Conservation (phyloP, 2,797 vertebrate genomes). For the Mergus octosetaceus region DNA sequence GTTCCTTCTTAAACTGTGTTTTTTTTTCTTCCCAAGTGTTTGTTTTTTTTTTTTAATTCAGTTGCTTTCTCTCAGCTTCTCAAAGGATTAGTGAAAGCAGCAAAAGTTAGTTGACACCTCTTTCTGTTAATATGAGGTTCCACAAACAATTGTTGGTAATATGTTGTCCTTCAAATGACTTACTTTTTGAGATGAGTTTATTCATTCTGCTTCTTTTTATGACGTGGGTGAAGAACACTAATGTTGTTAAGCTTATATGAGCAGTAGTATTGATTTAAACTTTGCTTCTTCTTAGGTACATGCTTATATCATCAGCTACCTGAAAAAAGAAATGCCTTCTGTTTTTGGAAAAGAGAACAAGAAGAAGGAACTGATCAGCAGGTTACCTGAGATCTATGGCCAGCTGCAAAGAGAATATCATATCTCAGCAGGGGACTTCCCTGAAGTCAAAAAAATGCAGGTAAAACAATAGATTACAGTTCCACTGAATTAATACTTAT, state of each 20-base stretch:
- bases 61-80: neutral
- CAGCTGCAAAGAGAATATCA: conserved; percentile 93
- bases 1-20: neutral
- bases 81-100: neutral
- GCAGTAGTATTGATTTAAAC: neutral
- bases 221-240: neutral
- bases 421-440: conserved; percentile 96
- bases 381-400: conserved; percentile 91
- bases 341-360: conserved; percentile 96
- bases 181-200: neutral
- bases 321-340: conserved; percentile 98
- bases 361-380: conserved; percentile 91
- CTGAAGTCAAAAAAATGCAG: conserved; percentile 95
- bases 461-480: conserved; percentile 58
- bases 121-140: neutral
- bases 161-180: neutral
- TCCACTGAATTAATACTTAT: neutral
- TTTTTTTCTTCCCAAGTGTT: neutral
- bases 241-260: neutral
- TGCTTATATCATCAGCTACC: conserved; percentile 95
- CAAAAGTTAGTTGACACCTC: neutral
- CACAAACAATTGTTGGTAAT: neutral
- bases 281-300: conserved; percentile 85
- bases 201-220: neutral
- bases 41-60: neutral